Percentiles rank a stretch among this genome's conserved stretches.
Evolutionary conservation across 2,888 invertebrate genomes (phyloP).

Genomic region (Galeruca laticollis): DNA sequence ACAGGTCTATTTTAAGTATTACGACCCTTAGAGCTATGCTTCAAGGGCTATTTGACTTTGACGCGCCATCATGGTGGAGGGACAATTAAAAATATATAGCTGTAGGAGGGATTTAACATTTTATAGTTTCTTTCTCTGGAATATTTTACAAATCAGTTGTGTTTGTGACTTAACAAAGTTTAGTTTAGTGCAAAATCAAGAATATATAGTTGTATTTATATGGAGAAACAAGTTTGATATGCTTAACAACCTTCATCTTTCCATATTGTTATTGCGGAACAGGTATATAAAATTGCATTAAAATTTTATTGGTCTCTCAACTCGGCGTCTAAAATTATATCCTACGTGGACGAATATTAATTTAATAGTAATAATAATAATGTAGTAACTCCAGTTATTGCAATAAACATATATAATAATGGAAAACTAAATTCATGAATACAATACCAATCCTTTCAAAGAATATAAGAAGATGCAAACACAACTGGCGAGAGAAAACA

Average conservation of each 20-base stretch:
- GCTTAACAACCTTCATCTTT: conserved; percentile 4
- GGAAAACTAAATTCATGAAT: too few relatives aligned
- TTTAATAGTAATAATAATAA: conserved; percentile 14
- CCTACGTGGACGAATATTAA: neutral
- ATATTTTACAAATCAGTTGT: conserved; percentile 64
- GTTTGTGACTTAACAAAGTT: conserved; percentile 54
- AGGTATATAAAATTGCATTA: conserved; percentile 32
- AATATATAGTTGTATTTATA: conserved; percentile 32
- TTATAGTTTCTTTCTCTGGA: conserved; percentile 61
- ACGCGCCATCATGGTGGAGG: conserved; percentile 56
- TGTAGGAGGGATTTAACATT: conserved; percentile 64
- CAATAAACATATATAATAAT: too few relatives aligned
- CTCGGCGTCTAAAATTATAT: neutral
- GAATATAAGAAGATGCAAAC: too few relatives aligned
- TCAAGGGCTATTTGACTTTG: conserved; percentile 57
- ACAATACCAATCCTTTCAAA: too few relatives aligned
- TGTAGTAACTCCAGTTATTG: neutral
- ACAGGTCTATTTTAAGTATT: conserved; percentile 39
- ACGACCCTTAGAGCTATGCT: conserved; percentile 55
- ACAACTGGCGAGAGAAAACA: too few relatives aligned
- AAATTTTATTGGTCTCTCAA: conserved; percentile 11
- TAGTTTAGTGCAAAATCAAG: conserved; percentile 49
- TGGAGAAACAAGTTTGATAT: conserved; percentile 36
- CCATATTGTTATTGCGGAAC: conserved; percentile 18
- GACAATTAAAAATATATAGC: conserved; percentile 64